Percentiles rank a stretch among this genome's conserved stretches.
phyloP scores from a whole-genome alignment of 2,888 invertebrate genomes.

The Pristionchus japonicus region DNA sequence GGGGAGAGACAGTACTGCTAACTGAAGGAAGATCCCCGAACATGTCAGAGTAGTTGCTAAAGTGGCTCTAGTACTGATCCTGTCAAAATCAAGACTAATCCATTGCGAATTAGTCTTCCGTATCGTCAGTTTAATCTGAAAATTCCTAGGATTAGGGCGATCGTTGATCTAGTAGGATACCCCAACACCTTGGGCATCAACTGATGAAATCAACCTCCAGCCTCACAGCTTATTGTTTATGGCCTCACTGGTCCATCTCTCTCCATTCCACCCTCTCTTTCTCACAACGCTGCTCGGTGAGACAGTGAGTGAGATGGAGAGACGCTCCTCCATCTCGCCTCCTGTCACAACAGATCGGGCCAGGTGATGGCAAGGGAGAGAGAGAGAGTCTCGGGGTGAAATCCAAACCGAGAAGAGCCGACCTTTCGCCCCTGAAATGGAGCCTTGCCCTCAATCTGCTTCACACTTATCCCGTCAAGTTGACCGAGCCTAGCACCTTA shows the following conservation, averaged over 20 bases:
- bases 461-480: not conserved
- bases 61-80: not conserved
- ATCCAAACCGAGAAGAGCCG: not conserved
- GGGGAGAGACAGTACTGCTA: no score
- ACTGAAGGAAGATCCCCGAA: not conserved
- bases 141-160: no score
- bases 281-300: not conserved
- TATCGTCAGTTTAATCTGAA: not conserved
- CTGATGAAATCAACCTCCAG: not conserved
- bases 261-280: not conserved
- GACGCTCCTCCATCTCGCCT: not conserved
- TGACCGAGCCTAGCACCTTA: not conserved
- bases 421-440: not conserved
- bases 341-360: constrained; percentile 27
- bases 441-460: not conserved
- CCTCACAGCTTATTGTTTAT: not conserved
- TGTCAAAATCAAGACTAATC: not conserved
- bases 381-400: no score
- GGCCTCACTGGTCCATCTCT: not conserved
- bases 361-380: not conserved
- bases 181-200: not conserved
- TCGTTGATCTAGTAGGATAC: no score
- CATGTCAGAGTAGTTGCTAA: not conserved
- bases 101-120: not conserved
- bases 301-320: not conserved